phyloP scores from a whole-genome alignment of 2,113 vertebrate species.

The Geococcyx californianus region DNA sequence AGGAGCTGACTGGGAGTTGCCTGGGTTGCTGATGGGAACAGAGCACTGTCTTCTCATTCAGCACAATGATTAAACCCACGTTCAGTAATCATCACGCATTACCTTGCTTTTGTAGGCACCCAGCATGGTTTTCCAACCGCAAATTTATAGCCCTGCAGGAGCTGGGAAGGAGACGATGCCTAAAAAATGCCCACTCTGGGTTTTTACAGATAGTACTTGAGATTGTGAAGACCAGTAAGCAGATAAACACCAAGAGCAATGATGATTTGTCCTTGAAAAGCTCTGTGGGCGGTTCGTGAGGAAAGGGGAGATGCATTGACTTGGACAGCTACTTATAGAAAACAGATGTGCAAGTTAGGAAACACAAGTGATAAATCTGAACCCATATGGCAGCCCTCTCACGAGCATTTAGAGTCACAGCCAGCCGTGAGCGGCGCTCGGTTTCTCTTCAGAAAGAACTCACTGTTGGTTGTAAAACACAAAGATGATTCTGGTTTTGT shows the following conservation, averaged over 20 bases:
- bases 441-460: background rate
- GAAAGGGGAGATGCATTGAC: constrained; percentile 47
- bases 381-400: background rate
- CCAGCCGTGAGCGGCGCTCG: background rate
- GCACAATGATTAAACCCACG: background rate
- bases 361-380: background rate
- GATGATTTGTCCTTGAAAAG: background rate
- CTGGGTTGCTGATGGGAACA: background rate
- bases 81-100: fast-evolving
- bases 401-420: background rate
- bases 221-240: background rate
- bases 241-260: background rate
- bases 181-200: background rate
- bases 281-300: background rate
- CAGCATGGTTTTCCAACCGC: background rate
- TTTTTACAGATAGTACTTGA: background rate
- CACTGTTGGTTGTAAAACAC: background rate
- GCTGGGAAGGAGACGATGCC: background rate
- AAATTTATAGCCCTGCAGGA: background rate
- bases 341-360: constrained; percentile 47
- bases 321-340: constrained; percentile 50
- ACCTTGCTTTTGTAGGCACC: background rate
- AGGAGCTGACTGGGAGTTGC: background rate
- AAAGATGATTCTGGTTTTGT: background rate
- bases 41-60: background rate